Percentiles rank a stretch among this genome's conserved stretches.
Conservation (phyloP, 1,140 invertebrate genomes). For the Caligus rogercresseyi region DNA sequence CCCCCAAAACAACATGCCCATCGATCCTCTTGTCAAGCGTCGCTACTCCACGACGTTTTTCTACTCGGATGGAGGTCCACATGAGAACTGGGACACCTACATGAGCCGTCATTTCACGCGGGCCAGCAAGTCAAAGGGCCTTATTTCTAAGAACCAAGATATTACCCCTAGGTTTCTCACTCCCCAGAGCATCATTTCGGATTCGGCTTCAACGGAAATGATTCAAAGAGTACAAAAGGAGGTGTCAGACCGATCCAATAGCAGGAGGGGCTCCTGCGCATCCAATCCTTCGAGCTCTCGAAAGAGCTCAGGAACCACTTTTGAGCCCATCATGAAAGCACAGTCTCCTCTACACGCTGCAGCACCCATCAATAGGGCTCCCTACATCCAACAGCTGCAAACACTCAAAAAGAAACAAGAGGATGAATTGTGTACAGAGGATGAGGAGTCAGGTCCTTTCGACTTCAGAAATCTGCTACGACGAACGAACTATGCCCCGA, state of each 20-base stretch:
- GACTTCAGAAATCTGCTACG: constrained; percentile 47
- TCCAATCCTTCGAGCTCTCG: background rate
- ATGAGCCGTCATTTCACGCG: background rate
- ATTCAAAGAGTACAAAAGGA: constrained; percentile 2
- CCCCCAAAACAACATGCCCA: background rate
- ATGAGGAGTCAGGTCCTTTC: constrained; percentile 44
- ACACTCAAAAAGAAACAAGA: constrained; percentile 1
- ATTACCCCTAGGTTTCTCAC: background rate
- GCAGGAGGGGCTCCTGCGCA: background rate
- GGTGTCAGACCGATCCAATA: background rate
- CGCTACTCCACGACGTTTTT: background rate
- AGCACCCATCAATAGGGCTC: background rate
- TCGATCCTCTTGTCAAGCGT: background rate
- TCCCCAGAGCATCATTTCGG: background rate
- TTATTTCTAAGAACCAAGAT: background rate
- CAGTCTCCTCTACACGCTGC: background rate
- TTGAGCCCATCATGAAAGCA: background rate
- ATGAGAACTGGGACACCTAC: constrained; percentile 12
- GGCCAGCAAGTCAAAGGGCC: background rate
- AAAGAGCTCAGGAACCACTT: background rate
- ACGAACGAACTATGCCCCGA: constrained; percentile 45
- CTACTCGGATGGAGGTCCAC: constrained; percentile 13
- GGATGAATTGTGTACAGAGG: background rate
- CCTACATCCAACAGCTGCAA: constrained; percentile 4
- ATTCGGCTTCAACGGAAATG: background rate